A percentile compares a stretch with the other conserved stretches of the same genome.
Conservation (phyloP, 2,888 invertebrate species). For the Atrina japonica region DNA sequence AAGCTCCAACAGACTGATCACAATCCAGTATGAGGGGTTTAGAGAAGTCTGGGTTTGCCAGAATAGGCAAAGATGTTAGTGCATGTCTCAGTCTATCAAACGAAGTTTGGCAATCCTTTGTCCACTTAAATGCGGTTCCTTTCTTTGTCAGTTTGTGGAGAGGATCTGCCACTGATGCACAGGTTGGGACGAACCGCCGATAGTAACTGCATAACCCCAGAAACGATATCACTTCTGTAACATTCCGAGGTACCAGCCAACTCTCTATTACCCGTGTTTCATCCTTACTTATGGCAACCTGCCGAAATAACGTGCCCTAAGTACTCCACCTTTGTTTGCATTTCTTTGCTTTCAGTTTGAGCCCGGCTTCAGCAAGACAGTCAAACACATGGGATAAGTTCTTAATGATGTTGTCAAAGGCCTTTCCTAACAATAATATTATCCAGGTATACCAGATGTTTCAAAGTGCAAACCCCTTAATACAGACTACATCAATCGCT, state of each 20-base stretch:
- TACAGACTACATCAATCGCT: slow-evolving; percentile 1
- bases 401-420: not conserved
- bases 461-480: not conserved
- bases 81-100: slow-evolving; percentile 3
- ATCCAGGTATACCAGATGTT: slow-evolving; percentile 1
- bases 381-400: not conserved
- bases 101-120: not conserved
- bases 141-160: slow-evolving; percentile 7
- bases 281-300: not conserved
- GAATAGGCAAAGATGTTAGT: not conserved
- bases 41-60: not conserved
- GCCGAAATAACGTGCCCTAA: slow-evolving; percentile 19
- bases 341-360: too few species aligned
- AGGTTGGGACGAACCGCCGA: not conserved
- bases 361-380: not conserved
- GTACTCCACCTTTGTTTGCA: not conserved
- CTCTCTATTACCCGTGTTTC: not conserved
- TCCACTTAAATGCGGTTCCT: too few species aligned
- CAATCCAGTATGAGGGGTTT: slow-evolving; percentile 2
- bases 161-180: not conserved
- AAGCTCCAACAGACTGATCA: slow-evolving; percentile 15
- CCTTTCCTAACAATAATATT: not conserved
- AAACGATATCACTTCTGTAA: slow-evolving; percentile 13
- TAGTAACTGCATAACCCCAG: slow-evolving; percentile 12
- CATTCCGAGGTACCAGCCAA: slow-evolving; percentile 17